These are phyloP conservation scores for Drosophila ohnishii DNA, from an alignment of 1,140 invertebrate species.

Conservation along the genomic window DNA sequence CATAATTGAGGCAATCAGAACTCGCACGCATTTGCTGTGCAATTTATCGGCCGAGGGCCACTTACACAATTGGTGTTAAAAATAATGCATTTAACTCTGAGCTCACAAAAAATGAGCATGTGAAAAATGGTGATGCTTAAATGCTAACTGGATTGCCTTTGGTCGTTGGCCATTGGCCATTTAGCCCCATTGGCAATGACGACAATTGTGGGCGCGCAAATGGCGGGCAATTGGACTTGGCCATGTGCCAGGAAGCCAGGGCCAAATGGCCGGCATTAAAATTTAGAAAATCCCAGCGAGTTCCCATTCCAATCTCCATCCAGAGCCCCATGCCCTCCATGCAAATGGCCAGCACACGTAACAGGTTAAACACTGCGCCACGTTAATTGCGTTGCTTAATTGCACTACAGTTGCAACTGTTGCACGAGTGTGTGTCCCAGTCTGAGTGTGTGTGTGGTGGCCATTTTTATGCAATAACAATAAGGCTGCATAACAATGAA, in stretches of 20 bases:
- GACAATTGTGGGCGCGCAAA: conserved; percentile 73
- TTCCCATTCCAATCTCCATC: conserved; percentile 2
- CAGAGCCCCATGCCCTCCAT: background rate
- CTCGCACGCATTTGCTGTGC: conserved; percentile 57
- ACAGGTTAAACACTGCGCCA: conserved; percentile 78
- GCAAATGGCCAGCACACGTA: conserved; percentile 61
- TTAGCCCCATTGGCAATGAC: conserved; percentile 36
- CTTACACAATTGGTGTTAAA: conserved; percentile 73
- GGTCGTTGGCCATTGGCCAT: conserved; percentile 5
- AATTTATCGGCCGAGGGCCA: conserved; percentile 61
- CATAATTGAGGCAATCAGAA: conserved; percentile 71
- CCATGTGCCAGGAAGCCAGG: conserved; percentile 32
- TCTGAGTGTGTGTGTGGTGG: conserved; percentile 15
- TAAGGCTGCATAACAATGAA: conserved; percentile 78
- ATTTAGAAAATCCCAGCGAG: conserved; percentile 70
- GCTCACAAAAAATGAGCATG: conserved; percentile 51
- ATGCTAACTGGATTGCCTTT: conserved; percentile 26
- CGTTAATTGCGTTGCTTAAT: conserved; percentile 80
- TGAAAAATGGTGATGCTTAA: conserved; percentile 66
- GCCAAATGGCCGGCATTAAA: conserved; percentile 71
- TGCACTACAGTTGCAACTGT: conserved; percentile 75
- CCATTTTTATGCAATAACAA: conserved; percentile 81
- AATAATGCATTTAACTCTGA: conserved; percentile 71
- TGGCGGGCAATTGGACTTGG: conserved; percentile 67
- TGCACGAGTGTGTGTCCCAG: conserved; percentile 46